These are phyloP conservation scores for Lysiphlebus fabarum DNA, from an alignment of 1,140 invertebrate genomes.

Conservation along the genomic window DNA sequence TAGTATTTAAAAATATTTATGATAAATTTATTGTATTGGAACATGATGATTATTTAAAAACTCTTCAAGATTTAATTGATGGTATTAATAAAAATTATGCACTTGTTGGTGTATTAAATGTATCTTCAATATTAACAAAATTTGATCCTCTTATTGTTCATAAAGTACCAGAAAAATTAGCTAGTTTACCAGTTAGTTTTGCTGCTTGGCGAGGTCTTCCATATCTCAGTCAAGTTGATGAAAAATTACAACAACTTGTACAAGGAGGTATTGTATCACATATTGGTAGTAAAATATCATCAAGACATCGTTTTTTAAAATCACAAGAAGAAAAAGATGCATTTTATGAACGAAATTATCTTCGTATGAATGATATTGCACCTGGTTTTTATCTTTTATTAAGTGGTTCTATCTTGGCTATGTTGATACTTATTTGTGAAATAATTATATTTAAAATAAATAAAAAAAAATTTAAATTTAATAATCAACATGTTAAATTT, in stretches of 20 bases:
- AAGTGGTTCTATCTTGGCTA: constrained; percentile 33
- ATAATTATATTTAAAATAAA: background rate
- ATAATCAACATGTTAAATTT: too few species aligned
- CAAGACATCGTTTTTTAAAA: too few species aligned
- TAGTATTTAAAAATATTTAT: constrained; percentile 22
- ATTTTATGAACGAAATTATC: background rate
- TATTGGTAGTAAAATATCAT: constrained; percentile 7
- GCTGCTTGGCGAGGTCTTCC: constrained; percentile 38
- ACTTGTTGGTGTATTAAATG: constrained; percentile 36
- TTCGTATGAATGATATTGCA: constrained; percentile 32
- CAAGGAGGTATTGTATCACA: constrained; percentile 33
- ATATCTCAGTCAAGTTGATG: constrained; percentile 30
- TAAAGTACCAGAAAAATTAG: constrained; percentile 33
- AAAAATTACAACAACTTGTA: constrained; percentile 24
- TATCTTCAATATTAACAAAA: constrained; percentile 22
- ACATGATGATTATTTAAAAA: constrained; percentile 21
- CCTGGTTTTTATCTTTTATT: constrained; percentile 39
- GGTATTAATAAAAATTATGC: constrained; percentile 32
- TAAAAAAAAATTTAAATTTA: constrained; percentile 5
- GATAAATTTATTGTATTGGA: constrained; percentile 32
- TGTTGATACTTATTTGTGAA: constrained; percentile 2
- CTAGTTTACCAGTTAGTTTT: constrained; percentile 38
- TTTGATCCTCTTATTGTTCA: constrained; percentile 30
- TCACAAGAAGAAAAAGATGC: constrained; percentile 5
- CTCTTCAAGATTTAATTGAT: constrained; percentile 24